A percentile compares a stretch with the other conserved stretches of the same genome.
phyloP scores from a whole-genome alignment of 2,888 invertebrate genomes.

The Acleris cristana region DNA sequence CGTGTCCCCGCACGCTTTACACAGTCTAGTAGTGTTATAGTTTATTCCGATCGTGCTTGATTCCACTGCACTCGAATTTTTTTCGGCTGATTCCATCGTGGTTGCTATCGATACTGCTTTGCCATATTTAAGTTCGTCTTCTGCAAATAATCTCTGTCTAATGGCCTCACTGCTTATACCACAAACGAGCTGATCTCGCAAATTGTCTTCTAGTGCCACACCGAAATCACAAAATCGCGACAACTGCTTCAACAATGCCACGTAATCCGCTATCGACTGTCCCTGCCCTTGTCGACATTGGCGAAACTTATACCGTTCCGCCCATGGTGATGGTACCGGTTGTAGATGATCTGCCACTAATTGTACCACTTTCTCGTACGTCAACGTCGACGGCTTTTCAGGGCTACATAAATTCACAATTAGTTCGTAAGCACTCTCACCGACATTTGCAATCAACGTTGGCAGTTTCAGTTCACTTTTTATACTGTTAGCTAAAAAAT shows the following conservation, averaged over 20 bases:
- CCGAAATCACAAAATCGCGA: constrained; percentile 12
- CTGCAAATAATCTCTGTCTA: no score
- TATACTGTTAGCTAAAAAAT: no score
- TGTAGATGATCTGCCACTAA: background rate
- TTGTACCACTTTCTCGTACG: no score
- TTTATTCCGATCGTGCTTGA: background rate
- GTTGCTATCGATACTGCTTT: background rate
- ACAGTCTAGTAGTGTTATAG: background rate
- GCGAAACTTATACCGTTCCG: constrained; percentile 7
- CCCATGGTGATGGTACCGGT: background rate
- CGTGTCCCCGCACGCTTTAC: constrained; percentile 6
- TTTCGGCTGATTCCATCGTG: constrained; percentile 19
- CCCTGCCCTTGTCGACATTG: constrained; percentile 1
- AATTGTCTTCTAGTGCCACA: no score
- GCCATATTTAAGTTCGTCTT: background rate
- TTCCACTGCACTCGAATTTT: constrained; percentile 7
- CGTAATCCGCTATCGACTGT: constrained; percentile 2
- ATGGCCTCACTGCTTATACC: no score
- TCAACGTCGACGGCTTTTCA: no score
- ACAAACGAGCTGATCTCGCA: no score
- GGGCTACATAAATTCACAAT: no score
- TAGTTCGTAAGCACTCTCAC: no score
- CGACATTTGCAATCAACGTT: no score
- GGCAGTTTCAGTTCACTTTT: no score
- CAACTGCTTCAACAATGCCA: constrained; percentile 4